Conservation (phyloP, 2,888 invertebrate species). For the Eueremaeus valkanovi region DNA sequence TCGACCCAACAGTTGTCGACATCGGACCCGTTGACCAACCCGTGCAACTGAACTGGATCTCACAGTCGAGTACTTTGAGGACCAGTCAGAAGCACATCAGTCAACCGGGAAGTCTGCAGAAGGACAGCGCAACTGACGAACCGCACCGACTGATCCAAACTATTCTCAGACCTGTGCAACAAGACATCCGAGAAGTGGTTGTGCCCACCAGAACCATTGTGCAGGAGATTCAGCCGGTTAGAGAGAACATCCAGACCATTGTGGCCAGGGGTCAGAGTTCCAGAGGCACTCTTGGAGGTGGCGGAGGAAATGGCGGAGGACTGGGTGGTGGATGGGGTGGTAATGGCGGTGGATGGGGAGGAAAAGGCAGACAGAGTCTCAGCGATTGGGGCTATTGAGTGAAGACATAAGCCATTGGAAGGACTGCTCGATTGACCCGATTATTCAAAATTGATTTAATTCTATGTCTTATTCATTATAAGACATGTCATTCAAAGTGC, state of each 20-base stretch:
- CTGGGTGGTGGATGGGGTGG: background rate
- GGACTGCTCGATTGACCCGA: too few relatives aligned
- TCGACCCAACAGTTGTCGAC: background rate
- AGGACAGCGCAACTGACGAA: background rate
- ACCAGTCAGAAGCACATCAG: slow-evolving; percentile 3
- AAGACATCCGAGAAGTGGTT: background rate
- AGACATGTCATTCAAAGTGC: too few relatives aligned
- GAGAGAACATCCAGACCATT: background rate
- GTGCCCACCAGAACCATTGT: background rate
- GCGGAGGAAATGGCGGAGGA: background rate
- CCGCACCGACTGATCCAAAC: background rate
- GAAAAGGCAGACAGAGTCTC: too few relatives aligned
- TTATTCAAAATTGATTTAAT: too few relatives aligned
- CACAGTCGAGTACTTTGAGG: background rate
- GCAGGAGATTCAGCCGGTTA: background rate
- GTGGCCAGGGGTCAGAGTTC: background rate
- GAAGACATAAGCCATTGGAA: too few relatives aligned
- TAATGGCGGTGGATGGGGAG: background rate
- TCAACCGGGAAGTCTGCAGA: background rate
- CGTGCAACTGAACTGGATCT: background rate
- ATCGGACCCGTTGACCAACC: background rate
- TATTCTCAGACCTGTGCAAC: background rate
- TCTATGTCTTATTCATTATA: too few relatives aligned
- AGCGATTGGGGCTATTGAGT: too few relatives aligned
- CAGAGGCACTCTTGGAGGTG: background rate